Base-by-base conservation (phyloP, 2,797 vertebrate species). In the Remorina albescens region DNA sequence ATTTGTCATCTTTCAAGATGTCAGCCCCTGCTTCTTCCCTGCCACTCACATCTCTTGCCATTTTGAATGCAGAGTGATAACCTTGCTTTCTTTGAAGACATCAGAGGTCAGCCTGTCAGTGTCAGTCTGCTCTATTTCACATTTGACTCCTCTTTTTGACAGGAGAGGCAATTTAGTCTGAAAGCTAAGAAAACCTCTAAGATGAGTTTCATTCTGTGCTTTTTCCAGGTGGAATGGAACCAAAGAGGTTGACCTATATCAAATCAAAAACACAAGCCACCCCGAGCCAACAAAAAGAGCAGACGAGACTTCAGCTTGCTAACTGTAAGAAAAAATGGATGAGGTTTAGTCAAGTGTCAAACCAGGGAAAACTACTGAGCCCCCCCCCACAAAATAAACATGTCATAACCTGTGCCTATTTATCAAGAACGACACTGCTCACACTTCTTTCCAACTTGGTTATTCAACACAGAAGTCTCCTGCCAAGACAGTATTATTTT, bases 141-240 rank as follows among this genome's bases (percentile, higher is more conserved):
- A 2, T 78, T 36, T 57, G 49, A 64, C 39, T 63, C 30, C 30
- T 67, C 32, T 58, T 51, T 57, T 49, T 50, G 21, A 65, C 67
- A 58, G 46, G 23, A 59, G 30, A 30, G 32, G 34, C 50, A 53
- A 53, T 49, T 13, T 32, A 57, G 26, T 58, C n/a, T 25, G 56
- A 46, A 39, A 68, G 21, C 28, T 19, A 15, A 44, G 46, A 64
- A 65, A 70, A 59, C 7, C 13, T 67, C 39, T 71, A 44, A 78
- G 39, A 55, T 62, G 13, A 51, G 28, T 75, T 71, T 76, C 19
- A 44, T 83, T 78, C 19, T 82, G 25, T 83, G 18, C 11, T 68
- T 69, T 77, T 86, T 82, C n/a, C 87, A 97, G 96, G 96, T 92
- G 94, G 91, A 88, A 81, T 87, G 88, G 92, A 91, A 91, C 92